phyloP scores from a whole-genome alignment of 2,113 vertebrate genomes.

The Microcebus tavaratra region DNA sequence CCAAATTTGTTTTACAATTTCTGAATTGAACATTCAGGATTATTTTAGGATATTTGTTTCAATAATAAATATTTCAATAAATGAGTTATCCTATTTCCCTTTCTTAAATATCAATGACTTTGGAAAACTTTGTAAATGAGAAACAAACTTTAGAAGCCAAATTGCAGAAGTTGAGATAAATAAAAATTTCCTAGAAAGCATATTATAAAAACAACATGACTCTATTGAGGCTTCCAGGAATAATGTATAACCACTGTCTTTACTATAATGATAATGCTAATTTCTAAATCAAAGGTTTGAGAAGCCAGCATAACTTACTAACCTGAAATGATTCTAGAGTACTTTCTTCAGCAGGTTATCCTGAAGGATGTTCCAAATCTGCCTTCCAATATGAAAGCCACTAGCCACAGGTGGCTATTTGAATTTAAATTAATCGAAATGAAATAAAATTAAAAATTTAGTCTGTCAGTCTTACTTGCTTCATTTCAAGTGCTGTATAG shows the following conservation, averaged over 20 bases:
- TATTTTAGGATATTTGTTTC: conserved; percentile 41
- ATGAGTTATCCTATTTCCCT: not conserved
- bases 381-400: conserved; percentile 2
- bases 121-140: conserved; percentile 28
- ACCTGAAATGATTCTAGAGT: conserved; percentile 40
- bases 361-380: conserved; percentile 19
- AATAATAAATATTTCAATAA: conserved; percentile 41
- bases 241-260: not conserved
- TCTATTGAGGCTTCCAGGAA: conserved; percentile 8
- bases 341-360: not conserved
- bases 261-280: not conserved
- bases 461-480: not conserved
- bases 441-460: conserved; percentile 35
- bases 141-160: conserved; percentile 40
- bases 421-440: conserved; percentile 33
- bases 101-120: conserved; percentile 46
- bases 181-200: conserved; percentile 54
- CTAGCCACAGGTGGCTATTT: not conserved
- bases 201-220: not conserved
- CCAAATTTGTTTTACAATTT: conserved; percentile 50
- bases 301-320: conserved; percentile 5
- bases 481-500: not conserved
- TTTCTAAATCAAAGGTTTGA: conserved; percentile 47
- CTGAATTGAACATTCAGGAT: conserved; percentile 36
- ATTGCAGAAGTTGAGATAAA: conserved; percentile 7